phyloP scores from a whole-genome alignment of 2,797 vertebrate genomes.

The Rhadinocentrus ornatus region DNA sequence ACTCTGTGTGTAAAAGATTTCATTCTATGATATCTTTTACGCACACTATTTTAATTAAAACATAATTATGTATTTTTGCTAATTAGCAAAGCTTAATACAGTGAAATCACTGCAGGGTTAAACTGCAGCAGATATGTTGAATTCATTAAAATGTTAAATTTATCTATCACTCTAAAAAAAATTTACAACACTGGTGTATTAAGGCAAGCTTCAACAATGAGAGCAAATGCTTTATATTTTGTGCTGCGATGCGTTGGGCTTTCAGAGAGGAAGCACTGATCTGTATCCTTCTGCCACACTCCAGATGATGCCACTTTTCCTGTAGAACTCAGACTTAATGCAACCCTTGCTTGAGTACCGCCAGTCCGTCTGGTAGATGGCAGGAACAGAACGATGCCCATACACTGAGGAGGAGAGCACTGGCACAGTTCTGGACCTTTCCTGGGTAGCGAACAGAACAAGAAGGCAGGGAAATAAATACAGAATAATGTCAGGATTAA shows the following conservation, averaged over 20 bases:
- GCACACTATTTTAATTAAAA: not conserved
- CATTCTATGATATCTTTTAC: not conserved
- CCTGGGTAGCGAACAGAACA: conserved; percentile 72
- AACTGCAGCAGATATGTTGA: not conserved
- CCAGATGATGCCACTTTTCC: conserved; percentile 82
- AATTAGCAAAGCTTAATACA: no score
- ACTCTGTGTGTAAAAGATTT: no score
- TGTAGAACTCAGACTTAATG: conserved; percentile 82
- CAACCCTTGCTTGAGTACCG: conserved; percentile 68
- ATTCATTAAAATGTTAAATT: not conserved
- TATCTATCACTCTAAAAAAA: not conserved
- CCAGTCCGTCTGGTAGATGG: conserved; percentile 55
- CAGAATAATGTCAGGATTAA: not conserved
- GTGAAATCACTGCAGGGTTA: not conserved
- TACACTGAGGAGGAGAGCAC: conserved; percentile 86
- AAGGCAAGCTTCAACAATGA: conserved; percentile 2
- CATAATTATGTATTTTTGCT: no score
- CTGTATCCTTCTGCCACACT: conserved; percentile 78
- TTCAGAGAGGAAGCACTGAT: conserved; percentile 77
- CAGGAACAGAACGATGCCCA: conserved; percentile 72
- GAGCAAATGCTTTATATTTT: conserved; percentile 6
- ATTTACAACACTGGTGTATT: conserved; percentile 34
- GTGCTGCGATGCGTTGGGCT: not conserved
- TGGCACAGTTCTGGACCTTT: conserved; percentile 78
- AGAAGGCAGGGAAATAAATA: not conserved